Evolutionary conservation across 2,797 vertebrate species (phyloP).

Genomic region (Pantherophis alleghaniensis): DNA sequence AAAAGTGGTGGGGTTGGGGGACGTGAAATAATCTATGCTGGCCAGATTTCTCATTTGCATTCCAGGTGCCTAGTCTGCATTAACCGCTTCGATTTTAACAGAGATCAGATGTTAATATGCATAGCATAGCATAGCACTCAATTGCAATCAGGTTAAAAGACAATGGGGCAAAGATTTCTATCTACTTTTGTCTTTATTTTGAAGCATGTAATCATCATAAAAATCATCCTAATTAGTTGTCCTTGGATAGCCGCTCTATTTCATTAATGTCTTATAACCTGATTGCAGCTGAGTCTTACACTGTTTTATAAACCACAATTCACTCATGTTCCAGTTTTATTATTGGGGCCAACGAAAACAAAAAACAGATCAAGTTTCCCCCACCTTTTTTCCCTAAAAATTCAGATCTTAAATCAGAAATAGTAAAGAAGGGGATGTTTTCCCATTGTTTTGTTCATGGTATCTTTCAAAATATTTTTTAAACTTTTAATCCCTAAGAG

Average conservation of each 20-base stretch:
- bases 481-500: neutral
- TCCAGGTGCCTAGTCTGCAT: neutral
- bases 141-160: neutral
- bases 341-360: neutral
- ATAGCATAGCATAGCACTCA: neutral
- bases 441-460: neutral
- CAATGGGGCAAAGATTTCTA: neutral
- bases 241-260: neutral
- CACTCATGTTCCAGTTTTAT: neutral
- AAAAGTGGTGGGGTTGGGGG: neutral
- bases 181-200: neutral
- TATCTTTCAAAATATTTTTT: neutral
- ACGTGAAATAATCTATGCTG: neutral
- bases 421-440: neutral
- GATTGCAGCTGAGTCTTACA: neutral
- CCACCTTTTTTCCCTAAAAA: neutral
- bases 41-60: conserved; percentile 5
- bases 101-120: neutral
- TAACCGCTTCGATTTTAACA: neutral
- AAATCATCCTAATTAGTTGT: neutral
- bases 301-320: neutral
- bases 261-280: neutral
- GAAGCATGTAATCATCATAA: neutral
- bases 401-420: neutral
- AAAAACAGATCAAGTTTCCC: neutral